A percentile compares a stretch with the other conserved stretches of the same genome.
Evolutionary conservation across 2,888 invertebrate genomes (phyloP).

Genomic region (Acanthacorydalis orientalis): DNA sequence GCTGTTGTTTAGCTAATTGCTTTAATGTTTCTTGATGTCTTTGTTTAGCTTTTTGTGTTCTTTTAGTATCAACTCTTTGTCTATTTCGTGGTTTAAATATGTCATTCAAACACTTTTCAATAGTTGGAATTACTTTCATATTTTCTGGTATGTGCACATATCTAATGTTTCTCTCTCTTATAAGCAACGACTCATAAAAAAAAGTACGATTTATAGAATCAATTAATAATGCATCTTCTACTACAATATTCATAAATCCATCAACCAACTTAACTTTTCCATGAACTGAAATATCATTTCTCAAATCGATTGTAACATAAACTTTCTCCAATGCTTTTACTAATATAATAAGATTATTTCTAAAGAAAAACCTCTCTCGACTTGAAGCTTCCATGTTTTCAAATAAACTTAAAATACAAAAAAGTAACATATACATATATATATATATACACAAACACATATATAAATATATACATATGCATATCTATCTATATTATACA

Average conservation of each 20-base stretch:
- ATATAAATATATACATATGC: background rate
- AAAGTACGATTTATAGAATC: slow-evolving; percentile 35
- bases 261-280: slow-evolving; percentile 43
- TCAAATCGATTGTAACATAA: slow-evolving; percentile 44
- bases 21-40: no score
- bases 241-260: slow-evolving; percentile 51
- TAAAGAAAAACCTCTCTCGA: slow-evolving; percentile 25
- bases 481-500: no score
- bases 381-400: background rate
- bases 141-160: slow-evolving; percentile 47
- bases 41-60: no score
- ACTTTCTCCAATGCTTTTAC: slow-evolving; percentile 41
- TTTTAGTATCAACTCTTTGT: no score
- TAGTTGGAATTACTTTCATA: slow-evolving; percentile 1
- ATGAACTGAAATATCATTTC: slow-evolving; percentile 45
- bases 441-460: background rate
- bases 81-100: no score
- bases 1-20: no score
- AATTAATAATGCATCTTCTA: slow-evolving; percentile 42
- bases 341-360: slow-evolving; percentile 43
- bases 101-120: no score
- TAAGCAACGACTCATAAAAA: slow-evolving; percentile 39
- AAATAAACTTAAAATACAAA: no score
- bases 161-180: slow-evolving; percentile 46
- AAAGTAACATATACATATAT: no score